Percentiles rank a stretch among this genome's conserved stretches.
Evolutionary conservation across 1,140 invertebrate genomes (phyloP).

Genomic region (Saccostrea glomerata): DNA sequence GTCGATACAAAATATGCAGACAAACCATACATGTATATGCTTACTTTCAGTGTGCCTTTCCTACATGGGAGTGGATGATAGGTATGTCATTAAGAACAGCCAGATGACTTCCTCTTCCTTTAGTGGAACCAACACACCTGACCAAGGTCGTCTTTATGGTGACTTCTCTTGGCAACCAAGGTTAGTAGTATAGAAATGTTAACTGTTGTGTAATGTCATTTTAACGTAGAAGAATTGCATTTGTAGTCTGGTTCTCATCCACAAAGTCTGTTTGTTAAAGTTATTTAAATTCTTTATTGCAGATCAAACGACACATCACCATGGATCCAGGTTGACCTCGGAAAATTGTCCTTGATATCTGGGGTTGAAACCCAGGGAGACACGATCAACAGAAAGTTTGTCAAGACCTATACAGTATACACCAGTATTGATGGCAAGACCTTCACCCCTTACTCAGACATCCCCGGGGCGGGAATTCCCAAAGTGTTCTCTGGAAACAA

Average conservation of each 20-base stretch:
- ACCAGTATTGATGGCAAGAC: constrained; percentile 72
- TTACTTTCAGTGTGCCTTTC: constrained; percentile 62
- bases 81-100: constrained; percentile 58
- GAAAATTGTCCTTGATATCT: constrained; percentile 52
- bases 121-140: constrained; percentile 39
- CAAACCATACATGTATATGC: no score
- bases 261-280: not conserved
- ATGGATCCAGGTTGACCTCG: constrained; percentile 60
- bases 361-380: constrained; percentile 63
- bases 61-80: constrained; percentile 64
- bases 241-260: no score
- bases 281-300: constrained; percentile 12
- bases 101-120: constrained; percentile 65
- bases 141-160: constrained; percentile 60
- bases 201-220: not conserved
- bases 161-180: constrained; percentile 59
- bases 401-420: constrained; percentile 72
- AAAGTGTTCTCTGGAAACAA: constrained; percentile 63
- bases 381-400: constrained; percentile 66
- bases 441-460: constrained; percentile 62
- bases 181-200: constrained; percentile 35
- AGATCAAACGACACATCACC: constrained; percentile 55
- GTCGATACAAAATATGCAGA: not conserved
- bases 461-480: constrained; percentile 48
- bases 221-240: no score